phyloP scores from a whole-genome alignment of 1,140 invertebrate genomes.

The Drosophila repletoides region DNA sequence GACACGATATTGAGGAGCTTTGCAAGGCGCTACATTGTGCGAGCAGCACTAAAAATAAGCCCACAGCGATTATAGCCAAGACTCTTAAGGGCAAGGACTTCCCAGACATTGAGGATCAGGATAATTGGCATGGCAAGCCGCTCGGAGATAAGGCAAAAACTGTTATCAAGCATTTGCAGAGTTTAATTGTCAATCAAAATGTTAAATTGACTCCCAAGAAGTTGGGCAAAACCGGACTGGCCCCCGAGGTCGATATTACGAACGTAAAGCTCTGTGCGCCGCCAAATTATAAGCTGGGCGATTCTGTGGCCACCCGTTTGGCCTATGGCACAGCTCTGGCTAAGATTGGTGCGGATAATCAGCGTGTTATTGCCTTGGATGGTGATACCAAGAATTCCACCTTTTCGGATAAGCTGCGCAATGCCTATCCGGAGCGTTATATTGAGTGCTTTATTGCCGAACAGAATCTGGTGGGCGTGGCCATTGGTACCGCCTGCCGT shows the following conservation, averaged over 20 bases:
- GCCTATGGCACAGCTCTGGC: conserved; percentile 97
- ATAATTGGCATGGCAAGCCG: conserved; percentile 99
- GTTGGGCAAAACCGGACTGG: conserved; percentile 87
- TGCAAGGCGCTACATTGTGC: conserved; percentile 94
- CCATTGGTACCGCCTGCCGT: conserved; percentile 95
- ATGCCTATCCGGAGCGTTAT: conserved; percentile 90
- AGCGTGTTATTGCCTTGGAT: conserved; percentile 94
- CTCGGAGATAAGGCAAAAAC: conserved; percentile 91
- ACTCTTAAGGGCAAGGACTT: conserved; percentile 98
- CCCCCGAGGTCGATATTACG: conserved; percentile 88
- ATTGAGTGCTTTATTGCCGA: conserved; percentile 99
- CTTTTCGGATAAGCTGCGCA: conserved; percentile 95
- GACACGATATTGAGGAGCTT: conserved; percentile 96
- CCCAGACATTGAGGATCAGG: conserved; percentile 93
- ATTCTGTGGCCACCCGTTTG: conserved; percentile 93
- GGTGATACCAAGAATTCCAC: conserved; percentile 99
- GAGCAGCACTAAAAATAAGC: conserved; percentile 89
- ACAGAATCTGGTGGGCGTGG: conserved; percentile 98
- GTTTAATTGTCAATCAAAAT: conserved; percentile 86
- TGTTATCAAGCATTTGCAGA: conserved; percentile 88
- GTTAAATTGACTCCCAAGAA: conserved; percentile 85
- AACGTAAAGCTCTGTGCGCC: conserved; percentile 91
- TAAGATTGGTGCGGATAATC: conserved; percentile 93
- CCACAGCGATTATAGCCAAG: conserved; percentile 96
- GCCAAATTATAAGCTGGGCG: conserved; percentile 92